Conservation (phyloP, 2,797 vertebrate species). For the Rhynchotus rufescens region DNA sequence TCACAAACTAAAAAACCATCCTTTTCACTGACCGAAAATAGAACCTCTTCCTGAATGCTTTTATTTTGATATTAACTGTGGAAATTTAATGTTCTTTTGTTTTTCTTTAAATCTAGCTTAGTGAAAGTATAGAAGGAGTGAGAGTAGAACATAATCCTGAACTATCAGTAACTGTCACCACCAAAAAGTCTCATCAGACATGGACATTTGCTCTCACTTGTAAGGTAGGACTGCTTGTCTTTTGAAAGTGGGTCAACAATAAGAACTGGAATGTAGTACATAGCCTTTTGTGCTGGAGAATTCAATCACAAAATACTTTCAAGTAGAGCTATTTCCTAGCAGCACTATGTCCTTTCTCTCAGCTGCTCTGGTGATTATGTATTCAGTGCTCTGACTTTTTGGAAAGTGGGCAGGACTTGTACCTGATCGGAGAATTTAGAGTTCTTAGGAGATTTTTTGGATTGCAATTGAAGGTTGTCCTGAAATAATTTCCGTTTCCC, state of each 20-base stretch:
- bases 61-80: background rate
- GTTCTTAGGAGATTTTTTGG: background rate
- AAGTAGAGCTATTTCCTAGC: background rate
- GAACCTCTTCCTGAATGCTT: background rate
- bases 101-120: constrained; percentile 85
- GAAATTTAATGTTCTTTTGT: constrained; percentile 11
- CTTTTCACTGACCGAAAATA: background rate
- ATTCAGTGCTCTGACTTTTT: background rate
- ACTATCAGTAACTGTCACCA: constrained; percentile 93
- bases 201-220: constrained; percentile 97
- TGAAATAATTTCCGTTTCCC: background rate
- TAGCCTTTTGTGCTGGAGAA: background rate
- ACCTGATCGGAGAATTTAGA: background rate
- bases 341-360: background rate
- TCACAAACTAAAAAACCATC: background rate
- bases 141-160: constrained; percentile 92
- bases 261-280: background rate
- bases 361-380: background rate
- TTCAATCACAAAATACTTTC: background rate
- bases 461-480: background rate
- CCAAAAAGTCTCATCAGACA: constrained; percentile 95
- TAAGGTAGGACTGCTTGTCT: constrained; percentile 87
- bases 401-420: background rate
- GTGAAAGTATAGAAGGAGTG: constrained; percentile 94
- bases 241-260: background rate